Conservation (phyloP, 2,113 vertebrate species). For the Sula dactylatra region DNA sequence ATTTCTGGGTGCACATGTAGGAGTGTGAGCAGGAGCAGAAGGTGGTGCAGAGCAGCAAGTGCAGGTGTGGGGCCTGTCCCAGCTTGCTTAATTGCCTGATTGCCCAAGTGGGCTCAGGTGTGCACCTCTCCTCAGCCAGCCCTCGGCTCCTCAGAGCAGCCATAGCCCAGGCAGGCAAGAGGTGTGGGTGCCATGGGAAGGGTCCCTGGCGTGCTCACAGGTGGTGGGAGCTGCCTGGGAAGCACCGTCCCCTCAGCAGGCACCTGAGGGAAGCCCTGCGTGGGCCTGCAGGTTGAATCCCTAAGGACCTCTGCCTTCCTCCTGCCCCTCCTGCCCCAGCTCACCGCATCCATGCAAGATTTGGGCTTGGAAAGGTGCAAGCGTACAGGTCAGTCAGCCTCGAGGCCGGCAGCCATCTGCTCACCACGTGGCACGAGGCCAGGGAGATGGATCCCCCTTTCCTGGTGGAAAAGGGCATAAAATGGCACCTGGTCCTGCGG, state of each 20-base stretch:
- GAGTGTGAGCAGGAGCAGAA: neutral
- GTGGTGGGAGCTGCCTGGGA: accelerated
- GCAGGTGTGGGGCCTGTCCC: neutral
- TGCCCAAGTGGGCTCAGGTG: neutral
- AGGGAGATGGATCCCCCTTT: neutral
- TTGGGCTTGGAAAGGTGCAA: neutral
- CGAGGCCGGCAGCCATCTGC: accelerated
- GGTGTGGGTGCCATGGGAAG: accelerated
- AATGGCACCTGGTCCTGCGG: neutral
- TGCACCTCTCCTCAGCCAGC: neutral
- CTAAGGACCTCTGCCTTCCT: neutral
- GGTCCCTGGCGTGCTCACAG: accelerated
- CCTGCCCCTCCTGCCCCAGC: neutral
- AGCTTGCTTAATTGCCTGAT: neutral
- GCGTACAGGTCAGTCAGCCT: neutral
- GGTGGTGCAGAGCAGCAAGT: neutral
- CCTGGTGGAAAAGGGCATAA: neutral
- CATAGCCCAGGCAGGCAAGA: neutral
- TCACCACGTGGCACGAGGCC: accelerated
- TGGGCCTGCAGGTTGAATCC: accelerated
- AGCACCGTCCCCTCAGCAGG: accelerated
- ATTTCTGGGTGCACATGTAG: neutral
- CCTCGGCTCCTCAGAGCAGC: neutral
- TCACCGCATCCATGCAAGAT: accelerated
- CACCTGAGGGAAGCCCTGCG: accelerated